These are phyloP conservation scores for Leptopilina drosophilae DNA, from an alignment of 2,888 invertebrate species.

Conservation along the genomic window DNA sequence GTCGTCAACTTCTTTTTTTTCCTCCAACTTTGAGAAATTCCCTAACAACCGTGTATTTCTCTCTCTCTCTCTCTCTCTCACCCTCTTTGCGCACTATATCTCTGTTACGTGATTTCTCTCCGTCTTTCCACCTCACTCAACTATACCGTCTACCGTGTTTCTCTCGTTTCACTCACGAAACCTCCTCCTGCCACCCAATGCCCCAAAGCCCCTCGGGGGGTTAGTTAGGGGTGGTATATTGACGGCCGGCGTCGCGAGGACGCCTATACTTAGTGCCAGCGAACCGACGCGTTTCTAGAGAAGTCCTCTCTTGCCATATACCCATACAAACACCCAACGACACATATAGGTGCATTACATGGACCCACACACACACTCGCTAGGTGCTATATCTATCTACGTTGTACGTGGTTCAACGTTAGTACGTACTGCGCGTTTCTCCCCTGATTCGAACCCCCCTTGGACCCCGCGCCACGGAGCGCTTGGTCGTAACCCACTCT, in stretches of 20 bases:
- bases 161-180: slow-evolving; percentile 49
- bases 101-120: slow-evolving; percentile 15
- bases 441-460: slow-evolving; percentile 39
- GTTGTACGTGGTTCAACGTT: slow-evolving; percentile 26
- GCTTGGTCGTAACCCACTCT: slow-evolving; percentile 37
- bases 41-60: background rate
- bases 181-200: slow-evolving; percentile 60
- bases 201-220: slow-evolving; percentile 69
- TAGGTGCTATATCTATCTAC: background rate
- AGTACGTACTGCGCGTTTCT: slow-evolving; percentile 34
- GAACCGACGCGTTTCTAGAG: slow-evolving; percentile 73
- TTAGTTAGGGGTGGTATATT: slow-evolving; percentile 77
- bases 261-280: slow-evolving; percentile 76
- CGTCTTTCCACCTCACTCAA: slow-evolving; percentile 36
- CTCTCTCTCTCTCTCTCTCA: too few species aligned
- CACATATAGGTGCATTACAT: slow-evolving; percentile 1
- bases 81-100: background rate
- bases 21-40: background rate
- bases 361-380: background rate
- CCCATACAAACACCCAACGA: slow-evolving; percentile 16
- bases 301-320: slow-evolving; percentile 57
- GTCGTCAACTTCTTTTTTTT: background rate
- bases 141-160: slow-evolving; percentile 13
- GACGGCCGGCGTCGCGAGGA: slow-evolving; percentile 77
- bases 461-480: background rate